These are phyloP conservation scores for Nanorana parkeri DNA, from an alignment of 2,113 vertebrate genomes.

Conservation along the genomic window DNA sequence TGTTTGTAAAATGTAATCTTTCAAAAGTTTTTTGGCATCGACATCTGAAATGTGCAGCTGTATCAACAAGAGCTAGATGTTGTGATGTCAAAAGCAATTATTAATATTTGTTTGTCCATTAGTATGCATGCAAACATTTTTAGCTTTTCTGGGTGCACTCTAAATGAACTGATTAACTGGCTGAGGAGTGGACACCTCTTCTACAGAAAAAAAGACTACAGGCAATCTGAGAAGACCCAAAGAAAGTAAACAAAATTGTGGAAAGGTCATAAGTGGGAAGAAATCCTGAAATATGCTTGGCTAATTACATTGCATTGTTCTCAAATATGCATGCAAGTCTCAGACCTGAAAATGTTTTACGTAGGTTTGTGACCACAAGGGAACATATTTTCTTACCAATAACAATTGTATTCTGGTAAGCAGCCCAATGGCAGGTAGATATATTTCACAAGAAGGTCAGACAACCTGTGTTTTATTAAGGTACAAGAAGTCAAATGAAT, in stretches of 20 bases:
- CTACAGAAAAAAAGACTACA: not conserved
- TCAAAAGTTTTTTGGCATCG: conserved; percentile 30
- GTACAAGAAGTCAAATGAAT: no score
- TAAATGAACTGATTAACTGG: not conserved
- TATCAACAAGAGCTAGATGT: conserved; percentile 38
- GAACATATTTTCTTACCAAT: no score
- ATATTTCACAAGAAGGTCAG: no score
- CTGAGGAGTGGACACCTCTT: not conserved
- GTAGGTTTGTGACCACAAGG: no score
- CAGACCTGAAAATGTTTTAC: no score
- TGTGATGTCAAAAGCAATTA: conserved; percentile 31
- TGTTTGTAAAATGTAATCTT: conserved; percentile 23
- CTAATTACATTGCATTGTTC: no score
- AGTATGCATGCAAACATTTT: not conserved
- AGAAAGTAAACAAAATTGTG: not conserved
- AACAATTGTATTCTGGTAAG: no score
- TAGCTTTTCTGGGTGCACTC: not conserved
- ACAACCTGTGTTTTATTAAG: no score
- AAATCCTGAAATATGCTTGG: no score
- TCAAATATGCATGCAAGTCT: no score
- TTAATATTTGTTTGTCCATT: conserved; percentile 26
- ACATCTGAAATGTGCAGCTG: conserved; percentile 28
- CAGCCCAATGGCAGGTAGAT: no score
- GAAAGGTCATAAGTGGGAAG: no score
- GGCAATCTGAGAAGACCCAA: not conserved